Evolutionary conservation across 2,797 vertebrate genomes (phyloP).

Genomic region (Lepus oiostolus): DNA sequence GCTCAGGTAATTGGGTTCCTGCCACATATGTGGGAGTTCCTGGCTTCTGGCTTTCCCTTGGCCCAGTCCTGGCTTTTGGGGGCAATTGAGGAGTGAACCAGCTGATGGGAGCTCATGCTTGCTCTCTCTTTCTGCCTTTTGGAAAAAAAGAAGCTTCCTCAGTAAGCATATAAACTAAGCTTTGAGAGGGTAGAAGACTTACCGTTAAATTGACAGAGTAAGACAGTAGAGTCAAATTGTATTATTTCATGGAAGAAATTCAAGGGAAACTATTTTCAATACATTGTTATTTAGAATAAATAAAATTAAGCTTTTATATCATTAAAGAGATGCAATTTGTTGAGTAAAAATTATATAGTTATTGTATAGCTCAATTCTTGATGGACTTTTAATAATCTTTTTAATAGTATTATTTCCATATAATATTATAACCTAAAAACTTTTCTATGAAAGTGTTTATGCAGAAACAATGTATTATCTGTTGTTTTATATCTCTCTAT

Average conservation of each 20-base stretch:
- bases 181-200: slow-evolving; percentile 57
- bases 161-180: slow-evolving; percentile 43
- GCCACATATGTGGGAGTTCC: too few relatives aligned
- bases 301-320: slow-evolving; percentile 54
- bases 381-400: slow-evolving; percentile 50
- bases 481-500: neutral
- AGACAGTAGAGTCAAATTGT: slow-evolving; percentile 47
- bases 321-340: neutral
- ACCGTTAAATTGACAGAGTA: slow-evolving; percentile 44
- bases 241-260: slow-evolving; percentile 64
- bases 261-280: slow-evolving; percentile 59
- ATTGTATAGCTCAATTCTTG: slow-evolving; percentile 69
- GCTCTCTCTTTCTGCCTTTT: too few relatives aligned
- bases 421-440: slow-evolving; percentile 32
- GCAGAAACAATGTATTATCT: neutral
- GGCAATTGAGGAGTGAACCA: too few relatives aligned
- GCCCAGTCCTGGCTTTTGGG: too few relatives aligned
- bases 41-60: too few relatives aligned
- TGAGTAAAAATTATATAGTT: slow-evolving; percentile 63
- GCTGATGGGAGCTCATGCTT: too few relatives aligned
- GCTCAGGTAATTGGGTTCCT: too few relatives aligned
- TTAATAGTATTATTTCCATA: slow-evolving; percentile 26
- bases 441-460: slow-evolving; percentile 45
- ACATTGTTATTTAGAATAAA: slow-evolving; percentile 54
- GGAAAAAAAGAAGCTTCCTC: neutral